Base-by-base conservation (phyloP, 2,888 invertebrate species). In the Troides oblongomaculatus region DNA sequence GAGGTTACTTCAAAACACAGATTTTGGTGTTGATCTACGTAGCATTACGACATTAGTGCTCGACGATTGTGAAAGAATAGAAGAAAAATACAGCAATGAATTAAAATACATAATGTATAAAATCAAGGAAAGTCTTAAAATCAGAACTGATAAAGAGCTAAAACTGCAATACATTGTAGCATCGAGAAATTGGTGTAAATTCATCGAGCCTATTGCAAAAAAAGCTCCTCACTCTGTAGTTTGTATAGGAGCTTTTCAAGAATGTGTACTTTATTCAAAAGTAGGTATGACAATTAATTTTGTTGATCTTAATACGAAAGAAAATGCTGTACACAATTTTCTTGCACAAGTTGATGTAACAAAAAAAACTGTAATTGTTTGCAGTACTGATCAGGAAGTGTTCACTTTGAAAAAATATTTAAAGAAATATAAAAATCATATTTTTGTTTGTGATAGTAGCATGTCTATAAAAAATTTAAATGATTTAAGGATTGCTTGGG, bases 231-330 rank as follows among this genome's bases (percentile, higher is more conserved):
- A 94, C 77, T 94, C 96, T 0, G 88, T 95, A 1, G 85, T 97
- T 6, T 94, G 95, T 69, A 95, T 97, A 68, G 94, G 95, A 0
- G 95, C 96, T 30, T 94, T 94, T 75, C 93, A 96, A 74, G 97
- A 97, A 86, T 96, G 96, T 62, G 94, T 96, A 0, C 86, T 96
- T 18, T 97, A 96, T 84, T 95, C 95, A 75, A 93, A 81, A 86
- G 93, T 74, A 71, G 88, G 79, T n/a, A 89, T 87, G 21, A 78
- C 84, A 0, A 86, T 90, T 0, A 82, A 82, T 68, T 89, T 88
- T 62, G 81, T 89, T 2, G 81, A 83, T 39, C 84, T 87, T 12
- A 81, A 86, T 2, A 83, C 86, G 4, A 95, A 94, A 83, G 69
- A 86, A 1, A 75, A 84, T 2, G 80, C 81, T 43, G 79, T 94